Percentiles rank a stretch among this genome's conserved stretches.
Conservation (phyloP, 2,113 vertebrate species). For the Herpetotheres cachinnans region DNA sequence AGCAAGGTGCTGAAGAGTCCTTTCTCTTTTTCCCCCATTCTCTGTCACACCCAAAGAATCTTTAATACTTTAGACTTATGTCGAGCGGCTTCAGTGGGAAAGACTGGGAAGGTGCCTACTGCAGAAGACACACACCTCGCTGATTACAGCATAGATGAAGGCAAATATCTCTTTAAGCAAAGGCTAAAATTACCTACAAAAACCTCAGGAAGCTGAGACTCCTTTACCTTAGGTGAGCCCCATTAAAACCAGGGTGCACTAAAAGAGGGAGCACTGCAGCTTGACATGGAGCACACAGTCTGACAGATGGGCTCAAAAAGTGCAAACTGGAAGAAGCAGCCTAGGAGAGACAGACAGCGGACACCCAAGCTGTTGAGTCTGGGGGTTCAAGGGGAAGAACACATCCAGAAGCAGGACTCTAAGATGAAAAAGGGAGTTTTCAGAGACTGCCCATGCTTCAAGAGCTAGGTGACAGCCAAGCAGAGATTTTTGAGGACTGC, state of each 20-base stretch:
- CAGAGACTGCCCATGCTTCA: background rate
- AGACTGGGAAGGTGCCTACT: background rate
- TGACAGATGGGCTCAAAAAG: background rate
- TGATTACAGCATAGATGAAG: background rate
- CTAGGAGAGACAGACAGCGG: background rate
- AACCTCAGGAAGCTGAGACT: too few relatives aligned
- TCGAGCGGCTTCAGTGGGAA: background rate
- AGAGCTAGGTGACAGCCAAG: background rate
- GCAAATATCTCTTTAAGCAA: background rate
- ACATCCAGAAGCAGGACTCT: background rate
- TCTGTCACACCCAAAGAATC: background rate
- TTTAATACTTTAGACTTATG: background rate
- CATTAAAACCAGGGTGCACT: background rate
- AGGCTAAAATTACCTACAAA: background rate
- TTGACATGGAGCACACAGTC: background rate
- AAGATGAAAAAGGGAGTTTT: background rate
- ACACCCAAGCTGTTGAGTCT: background rate
- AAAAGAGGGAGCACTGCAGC: background rate
- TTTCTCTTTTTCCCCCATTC: background rate
- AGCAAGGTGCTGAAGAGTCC: background rate
- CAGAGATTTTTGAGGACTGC: background rate
- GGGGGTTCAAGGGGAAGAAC: background rate
- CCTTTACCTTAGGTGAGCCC: background rate
- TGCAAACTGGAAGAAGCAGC: background rate
- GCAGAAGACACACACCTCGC: background rate